Conservation (phyloP, 2,113 vertebrate genomes). For the Syngnathus scovelli region DNA sequence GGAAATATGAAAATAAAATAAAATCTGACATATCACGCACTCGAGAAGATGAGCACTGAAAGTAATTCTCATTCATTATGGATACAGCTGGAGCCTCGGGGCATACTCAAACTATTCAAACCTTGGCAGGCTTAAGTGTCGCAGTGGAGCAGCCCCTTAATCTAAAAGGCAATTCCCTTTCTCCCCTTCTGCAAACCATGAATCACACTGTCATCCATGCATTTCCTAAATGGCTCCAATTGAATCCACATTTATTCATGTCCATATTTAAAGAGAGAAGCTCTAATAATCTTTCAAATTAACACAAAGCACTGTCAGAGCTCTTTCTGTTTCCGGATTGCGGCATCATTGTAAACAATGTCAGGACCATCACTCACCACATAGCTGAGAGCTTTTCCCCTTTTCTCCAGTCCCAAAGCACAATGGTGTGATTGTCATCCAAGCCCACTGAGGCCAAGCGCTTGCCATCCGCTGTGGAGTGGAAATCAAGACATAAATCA, state of each 20-base stretch:
- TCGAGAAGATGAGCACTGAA: conserved; percentile 11
- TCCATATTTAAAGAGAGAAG: conserved; percentile 41
- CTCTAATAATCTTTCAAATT: conserved; percentile 28
- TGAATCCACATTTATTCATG: conserved; percentile 51
- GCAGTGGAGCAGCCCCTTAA: conserved; percentile 27
- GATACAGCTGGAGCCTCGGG: conserved; percentile 17
- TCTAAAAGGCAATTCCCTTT: conserved; percentile 39
- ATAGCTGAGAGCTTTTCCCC: conserved; percentile 92
- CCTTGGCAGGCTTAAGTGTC: conserved; percentile 33
- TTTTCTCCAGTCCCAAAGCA: conserved; percentile 98
- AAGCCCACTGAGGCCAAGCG: conserved; percentile 90
- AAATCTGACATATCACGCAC: background rate
- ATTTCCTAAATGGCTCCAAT: conserved; percentile 41
- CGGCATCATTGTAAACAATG: background rate
- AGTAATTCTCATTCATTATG: conserved; percentile 34
- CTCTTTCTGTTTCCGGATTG: background rate
- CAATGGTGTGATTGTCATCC: conserved; percentile 89
- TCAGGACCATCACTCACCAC: conserved; percentile 69
- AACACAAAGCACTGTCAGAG: conserved; percentile 22
- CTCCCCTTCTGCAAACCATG: conserved; percentile 32
- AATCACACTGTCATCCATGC: conserved; percentile 31
- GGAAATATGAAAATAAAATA: conserved; percentile 2
- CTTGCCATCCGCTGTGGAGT: conserved; percentile 86
- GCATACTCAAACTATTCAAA: conserved; percentile 29
- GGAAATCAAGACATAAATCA: conserved; percentile 19